Base-by-base conservation (phyloP, 2,797 vertebrate genomes). In the Moxostoma hubbsi region DNA sequence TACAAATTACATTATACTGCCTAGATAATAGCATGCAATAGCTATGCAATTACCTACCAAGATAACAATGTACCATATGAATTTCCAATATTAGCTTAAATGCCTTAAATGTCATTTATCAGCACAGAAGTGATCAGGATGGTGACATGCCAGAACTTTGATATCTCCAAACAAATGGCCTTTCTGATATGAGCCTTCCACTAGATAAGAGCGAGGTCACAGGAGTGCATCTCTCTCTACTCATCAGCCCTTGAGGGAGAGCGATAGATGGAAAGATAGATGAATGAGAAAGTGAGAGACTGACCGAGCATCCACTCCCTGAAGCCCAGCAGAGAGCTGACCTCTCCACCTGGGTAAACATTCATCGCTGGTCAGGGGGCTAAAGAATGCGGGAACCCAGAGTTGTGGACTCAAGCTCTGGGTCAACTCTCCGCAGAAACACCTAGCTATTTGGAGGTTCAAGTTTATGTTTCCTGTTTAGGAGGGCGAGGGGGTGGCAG, bases 401-500 rank as follows among this genome's bases (percentile, higher is more conserved):
- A 70, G 73, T 64, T 12, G 65, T 50, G 74, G 80, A 82, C 69
- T 79, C 46, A 77, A 57, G 75, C 63, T 79, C 64, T 77, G 85
- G 90, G 90, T 90, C 89, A 89, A 47, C 74, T 87, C 84, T 88
- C 84, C 45, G 73, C 86, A 87, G 89, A 89, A 91, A 85, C 76
- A 71, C 81, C 75, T 36, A 79, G 72, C 73, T 86, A 81, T 79
- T 78, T 73, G 59, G 75, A 77, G 81, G 89, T 90, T 91, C 90
- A 93, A 93, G 93, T 93, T 92, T 93, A 91, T 93, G 92, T 92
- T 91, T 90, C 85, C 86, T 89, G 77, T 80, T 51, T 70, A 83
- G 67, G 73, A 64, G 73, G 77, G 15, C 59, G 45, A 51, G 77
- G 46, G 24, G 67, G 70, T 43, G 51, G 51, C 7, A 1, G 58